Evolutionary conservation across 64 coral and sea anemone species (phyloP), one percentile per base, ranked within the genome.

Genomic region (Anthopleura sola): DNA sequence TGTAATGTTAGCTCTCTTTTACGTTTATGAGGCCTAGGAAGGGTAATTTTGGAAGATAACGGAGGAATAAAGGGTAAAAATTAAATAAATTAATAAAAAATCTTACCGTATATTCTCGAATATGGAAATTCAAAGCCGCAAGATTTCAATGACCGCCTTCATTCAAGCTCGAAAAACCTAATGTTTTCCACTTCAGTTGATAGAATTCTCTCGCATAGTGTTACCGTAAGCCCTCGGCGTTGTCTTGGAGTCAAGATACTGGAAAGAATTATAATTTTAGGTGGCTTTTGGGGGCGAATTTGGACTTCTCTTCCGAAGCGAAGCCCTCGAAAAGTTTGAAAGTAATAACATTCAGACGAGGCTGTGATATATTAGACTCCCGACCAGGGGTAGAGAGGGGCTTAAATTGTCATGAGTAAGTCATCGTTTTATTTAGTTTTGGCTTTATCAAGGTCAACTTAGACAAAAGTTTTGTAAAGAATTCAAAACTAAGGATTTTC

Each of bases 301-400:
- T 71, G 1, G 29, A 71, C 34, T 79, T 48, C 6, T 79, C 5
- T 79, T 79, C 20, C 24, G 36, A 79, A 79, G 39, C 76, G 44
- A 79, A 79, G 37, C 76, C 76, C 44, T n/a, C 20, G 76, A 46
- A 79, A 79, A 79, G 38, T 79, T 79, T 79, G 37, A 79, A 79
- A 79, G 18, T 79, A 44, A 23, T 40, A 34, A 48, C 76, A 79
- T 48, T 24, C 37, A 24, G 76, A 20, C 76, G 76, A 79, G 76
- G 76, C 76, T 79, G 24, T 5, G 76, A 0, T 2, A 79, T 26
- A 79, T 47, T 79, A 33, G 3, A 18, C 37, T 46, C 44, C 66
- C 76, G 38, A 33, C 5, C 21, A 20, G 76, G 68, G 76, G 76
- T 79, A 79, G 10, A 44, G 37, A n/a, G 18, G 34, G 76, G 76